Conservation (phyloP, 2,113 vertebrate genomes). For the Protobothrops mucrosquamatus region DNA sequence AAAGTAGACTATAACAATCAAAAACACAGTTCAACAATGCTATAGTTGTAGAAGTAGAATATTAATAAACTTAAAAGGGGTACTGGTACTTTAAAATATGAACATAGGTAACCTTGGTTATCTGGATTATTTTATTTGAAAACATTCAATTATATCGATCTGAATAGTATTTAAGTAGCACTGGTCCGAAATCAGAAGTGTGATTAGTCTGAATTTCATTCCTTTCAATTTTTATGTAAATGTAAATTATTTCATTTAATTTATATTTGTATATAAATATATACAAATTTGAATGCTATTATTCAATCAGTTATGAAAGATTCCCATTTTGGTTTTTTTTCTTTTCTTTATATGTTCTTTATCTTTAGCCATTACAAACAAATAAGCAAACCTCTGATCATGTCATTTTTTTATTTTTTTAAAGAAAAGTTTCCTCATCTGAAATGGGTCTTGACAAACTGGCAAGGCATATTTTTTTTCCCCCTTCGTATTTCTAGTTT, state of each 20-base stretch:
- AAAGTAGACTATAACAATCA: too few species aligned
- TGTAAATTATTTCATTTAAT: too few species aligned
- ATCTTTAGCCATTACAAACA: neutral
- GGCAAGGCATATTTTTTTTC: neutral
- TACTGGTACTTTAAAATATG: neutral
- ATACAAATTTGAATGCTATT: too few species aligned
- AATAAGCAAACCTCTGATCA: neutral
- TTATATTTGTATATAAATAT: too few species aligned
- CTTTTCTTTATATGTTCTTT: neutral
- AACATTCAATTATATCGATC: neutral
- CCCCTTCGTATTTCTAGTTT: neutral
- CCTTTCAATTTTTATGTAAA: neutral
- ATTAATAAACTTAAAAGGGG: neutral
- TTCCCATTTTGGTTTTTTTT: neutral
- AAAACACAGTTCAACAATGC: neutral
- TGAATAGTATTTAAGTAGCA: neutral
- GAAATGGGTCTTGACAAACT: neutral
- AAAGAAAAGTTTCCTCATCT: neutral
- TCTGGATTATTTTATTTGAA: neutral
- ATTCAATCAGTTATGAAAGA: neutral
- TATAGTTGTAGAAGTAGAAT: neutral
- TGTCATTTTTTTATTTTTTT: neutral
- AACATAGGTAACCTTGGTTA: neutral
- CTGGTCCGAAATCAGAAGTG: neutral
- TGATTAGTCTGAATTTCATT: neutral